phyloP scores from a whole-genome alignment of 1,140 invertebrate species.

The Leucophenga varia region DNA sequence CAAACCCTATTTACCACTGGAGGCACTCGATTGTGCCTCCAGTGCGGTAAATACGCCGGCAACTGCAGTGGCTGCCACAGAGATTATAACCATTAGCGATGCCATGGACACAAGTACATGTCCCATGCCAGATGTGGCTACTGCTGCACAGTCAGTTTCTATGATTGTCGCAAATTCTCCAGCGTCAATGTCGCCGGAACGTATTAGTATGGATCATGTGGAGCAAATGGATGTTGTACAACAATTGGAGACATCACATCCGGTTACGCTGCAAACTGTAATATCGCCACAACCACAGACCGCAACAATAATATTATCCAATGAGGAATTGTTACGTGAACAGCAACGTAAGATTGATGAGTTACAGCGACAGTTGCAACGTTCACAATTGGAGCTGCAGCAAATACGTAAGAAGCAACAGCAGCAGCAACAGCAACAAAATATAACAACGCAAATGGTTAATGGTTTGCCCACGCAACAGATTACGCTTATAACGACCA shows the following conservation, averaged over 20 bases:
- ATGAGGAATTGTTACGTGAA: slow-evolving; percentile 76
- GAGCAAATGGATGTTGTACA: slow-evolving; percentile 58
- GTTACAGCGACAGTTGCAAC: slow-evolving; percentile 78
- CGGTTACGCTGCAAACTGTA: slow-evolving; percentile 43
- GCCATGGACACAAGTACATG: slow-evolving; percentile 57
- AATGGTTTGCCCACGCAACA: slow-evolving; percentile 60
- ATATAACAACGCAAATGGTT: slow-evolving; percentile 41
- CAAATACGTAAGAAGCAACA: slow-evolving; percentile 59
- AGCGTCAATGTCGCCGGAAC: slow-evolving; percentile 54
- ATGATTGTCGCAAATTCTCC: slow-evolving; percentile 52
- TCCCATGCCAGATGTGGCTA: slow-evolving; percentile 15
- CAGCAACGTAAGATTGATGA: slow-evolving; percentile 87
- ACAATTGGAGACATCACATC: slow-evolving; percentile 44
- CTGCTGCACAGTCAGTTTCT: slow-evolving; percentile 27
- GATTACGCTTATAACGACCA: slow-evolving; percentile 64
- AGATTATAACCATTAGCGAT: slow-evolving; percentile 35
- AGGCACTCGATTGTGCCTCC: slow-evolving; percentile 56
- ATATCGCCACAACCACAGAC: slow-evolving; percentile 43
- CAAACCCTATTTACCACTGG: slow-evolving; percentile 63
- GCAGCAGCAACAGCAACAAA: slow-evolving; percentile 40
- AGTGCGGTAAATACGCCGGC: slow-evolving; percentile 12
- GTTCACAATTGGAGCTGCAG: slow-evolving; percentile 73
- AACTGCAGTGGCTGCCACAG: slow-evolving; percentile 10
- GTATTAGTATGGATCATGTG: slow-evolving; percentile 36
- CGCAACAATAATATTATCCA: slow-evolving; percentile 45